Base-by-base conservation (phyloP, 1,140 invertebrate genomes). In the Marisa cornuarietis region DNA sequence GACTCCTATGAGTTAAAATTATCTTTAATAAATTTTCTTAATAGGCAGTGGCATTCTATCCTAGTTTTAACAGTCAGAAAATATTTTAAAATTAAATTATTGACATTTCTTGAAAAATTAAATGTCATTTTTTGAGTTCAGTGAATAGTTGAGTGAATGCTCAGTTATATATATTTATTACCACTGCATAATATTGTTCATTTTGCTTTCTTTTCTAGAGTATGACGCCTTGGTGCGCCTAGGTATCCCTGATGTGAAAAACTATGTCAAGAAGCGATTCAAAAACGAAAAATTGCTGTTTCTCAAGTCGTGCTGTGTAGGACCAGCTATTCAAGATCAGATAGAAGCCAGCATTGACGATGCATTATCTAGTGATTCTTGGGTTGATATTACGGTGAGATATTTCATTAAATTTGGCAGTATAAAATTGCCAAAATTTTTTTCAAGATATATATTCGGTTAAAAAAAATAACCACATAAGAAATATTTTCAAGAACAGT, bases 141-240 rank as follows among this genome's bases (percentile, higher is more conserved):
- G 54, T 3, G 1, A 14, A 58, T 18, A 58, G 54, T 58, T 58
- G 54, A 14, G 54, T 58, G 11, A 42, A 58, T 58, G 54, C 54
- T 14, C 8, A 58, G 1, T 58, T 18, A 6, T 58, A 18, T 58
- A 4, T 42, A 42, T 4, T 1, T 42, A 42, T 42, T 42, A 2
- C 31, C 31, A 4, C 1, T 42, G 31, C 31, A 42, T 58, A 5
- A 74, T 62, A 20, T 20, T 20, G 54, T 24, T 18, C 54, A 49
- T n/a, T 16, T 61, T 63, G 58, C 49, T 54, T 84, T 20, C 78
- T 74, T 89, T 90, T 87, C 52, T 86, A 94, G 97, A 99, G 91
- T 98, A 96, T 92, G 96, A 98, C 91, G 94, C 95, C 7, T 90
- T 99, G 61, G 92, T 92, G n/a, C 93, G 96, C 83, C 92, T 99